phyloP scores from a whole-genome alignment of 2,797 vertebrate genomes.

The Limosa lapponica region DNA sequence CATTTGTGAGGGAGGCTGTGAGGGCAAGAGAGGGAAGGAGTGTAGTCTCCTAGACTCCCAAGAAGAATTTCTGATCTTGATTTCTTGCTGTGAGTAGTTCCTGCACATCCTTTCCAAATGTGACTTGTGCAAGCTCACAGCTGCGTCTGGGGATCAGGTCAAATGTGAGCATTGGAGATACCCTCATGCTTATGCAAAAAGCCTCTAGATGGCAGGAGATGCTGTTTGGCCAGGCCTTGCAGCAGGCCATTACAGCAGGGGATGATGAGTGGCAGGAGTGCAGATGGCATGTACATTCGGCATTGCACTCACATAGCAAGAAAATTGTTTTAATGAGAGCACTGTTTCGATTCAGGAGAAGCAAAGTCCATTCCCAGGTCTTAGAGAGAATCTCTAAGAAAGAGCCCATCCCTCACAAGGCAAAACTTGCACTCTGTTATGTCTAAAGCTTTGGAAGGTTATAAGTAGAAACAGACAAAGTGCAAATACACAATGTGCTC shows the following conservation, averaged over 20 bases:
- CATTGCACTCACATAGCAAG: neutral
- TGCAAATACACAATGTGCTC: neutral
- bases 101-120: neutral
- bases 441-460: neutral
- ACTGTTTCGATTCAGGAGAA: neutral
- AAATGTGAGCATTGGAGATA: fast-evolving
- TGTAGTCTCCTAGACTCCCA: neutral
- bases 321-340: neutral
- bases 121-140: neutral
- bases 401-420: neutral
- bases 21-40: neutral
- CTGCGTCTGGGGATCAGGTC: neutral
- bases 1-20: neutral
- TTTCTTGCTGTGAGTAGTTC: neutral
- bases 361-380: neutral
- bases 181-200: neutral
- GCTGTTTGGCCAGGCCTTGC: neutral
- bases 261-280: neutral
- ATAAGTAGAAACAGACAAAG: neutral
- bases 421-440: neutral
- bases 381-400: neutral
- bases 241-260: neutral
- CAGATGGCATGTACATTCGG: neutral
- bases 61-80: neutral
- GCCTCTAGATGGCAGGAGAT: slow-evolving; percentile 24